Percentiles rank a stretch among this genome's conserved stretches.
Evolutionary conservation across 2,113 vertebrate genomes (phyloP).

Genomic region (Felis catus): DNA sequence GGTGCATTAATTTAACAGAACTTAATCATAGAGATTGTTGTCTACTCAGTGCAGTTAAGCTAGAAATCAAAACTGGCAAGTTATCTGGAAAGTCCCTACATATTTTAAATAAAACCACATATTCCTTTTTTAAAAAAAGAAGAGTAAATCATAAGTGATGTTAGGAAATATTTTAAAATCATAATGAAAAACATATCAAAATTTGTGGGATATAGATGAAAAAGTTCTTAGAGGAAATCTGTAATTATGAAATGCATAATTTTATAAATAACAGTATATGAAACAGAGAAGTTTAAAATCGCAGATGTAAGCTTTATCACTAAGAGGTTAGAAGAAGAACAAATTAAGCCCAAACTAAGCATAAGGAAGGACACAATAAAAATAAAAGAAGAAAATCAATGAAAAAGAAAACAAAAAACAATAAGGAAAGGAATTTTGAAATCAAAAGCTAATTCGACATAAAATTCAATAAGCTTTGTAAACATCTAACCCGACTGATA

Average conservation of each 20-base stretch:
- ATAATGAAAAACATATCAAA: not conserved
- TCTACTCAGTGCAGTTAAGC: not conserved
- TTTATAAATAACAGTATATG: not conserved
- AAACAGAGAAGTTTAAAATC: not conserved
- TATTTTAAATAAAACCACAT: not conserved
- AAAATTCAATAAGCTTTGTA: not conserved
- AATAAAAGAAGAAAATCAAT: not conserved
- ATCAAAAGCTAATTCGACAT: not conserved
- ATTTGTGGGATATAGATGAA: not conserved
- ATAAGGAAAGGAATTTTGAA: not conserved
- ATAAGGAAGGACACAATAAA: not conserved
- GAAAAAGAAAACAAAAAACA: not conserved
- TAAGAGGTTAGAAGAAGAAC: not conserved
- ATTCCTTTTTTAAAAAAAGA: not conserved
- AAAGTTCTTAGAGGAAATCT: not conserved
- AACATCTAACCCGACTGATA: not conserved
- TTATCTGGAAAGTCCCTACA: not conserved
- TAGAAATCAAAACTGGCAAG: not conserved
- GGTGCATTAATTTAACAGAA: not conserved
- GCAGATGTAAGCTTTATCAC: not conserved
- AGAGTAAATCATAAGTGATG: not conserved
- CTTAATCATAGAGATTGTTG: not conserved
- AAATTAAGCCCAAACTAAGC: not conserved
- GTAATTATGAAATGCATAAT: not conserved
- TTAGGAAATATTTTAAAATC: not conserved